Base-by-base conservation (phyloP, 2,888 invertebrate species). In the Tiliacea citrago region DNA sequence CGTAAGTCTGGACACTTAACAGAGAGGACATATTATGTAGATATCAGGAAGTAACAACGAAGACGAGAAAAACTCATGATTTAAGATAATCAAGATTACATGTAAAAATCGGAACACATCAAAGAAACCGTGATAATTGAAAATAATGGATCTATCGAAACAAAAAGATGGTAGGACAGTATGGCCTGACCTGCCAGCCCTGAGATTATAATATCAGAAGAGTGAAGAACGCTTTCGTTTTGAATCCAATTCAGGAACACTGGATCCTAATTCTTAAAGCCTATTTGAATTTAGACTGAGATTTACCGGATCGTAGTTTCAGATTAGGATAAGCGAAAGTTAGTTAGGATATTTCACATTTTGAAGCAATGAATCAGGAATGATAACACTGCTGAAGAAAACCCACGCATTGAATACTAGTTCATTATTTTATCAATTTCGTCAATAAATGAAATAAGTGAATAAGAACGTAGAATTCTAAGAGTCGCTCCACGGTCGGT, bases 391-490 rank as follows among this genome's bases (percentile, higher is more conserved):
- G 55, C 29, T 35, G 13, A 42, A 57, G 10, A 68, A 61, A 55
- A 4, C 21, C 16, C 53, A 49, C 12, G 13, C 13, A 42, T 55
- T 62, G 55, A 42, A 18, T 35, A 45, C 16, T 47, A 61, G 55
- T 45, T 42, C 24, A 72, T 55, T 62, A 60, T 70, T 77, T 68
- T 73, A 78, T 72, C 42, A 70, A 67, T 68, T 67, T 78, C 68
- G 68, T 75, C 76, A 82, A 81, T 63, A 77, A 77, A 73, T 73
- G 68, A 75, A 62, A 51, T 63, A 79, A 24, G 70, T 76, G 75
- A 81, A 75, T 79, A 74, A 57, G 68, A 77, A 73, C 71, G 75
- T 71, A 73, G 73, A 79, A 81, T 77, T 79, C 65, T 55, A 74
- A 74, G 72, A 68, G 63, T 63, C 63, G 62, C 47, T 72, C 68